Evolutionary conservation across 2,888 invertebrate genomes (phyloP), one percentile per base, ranked within the genome.

Genomic region (Andrena dorsata): DNA sequence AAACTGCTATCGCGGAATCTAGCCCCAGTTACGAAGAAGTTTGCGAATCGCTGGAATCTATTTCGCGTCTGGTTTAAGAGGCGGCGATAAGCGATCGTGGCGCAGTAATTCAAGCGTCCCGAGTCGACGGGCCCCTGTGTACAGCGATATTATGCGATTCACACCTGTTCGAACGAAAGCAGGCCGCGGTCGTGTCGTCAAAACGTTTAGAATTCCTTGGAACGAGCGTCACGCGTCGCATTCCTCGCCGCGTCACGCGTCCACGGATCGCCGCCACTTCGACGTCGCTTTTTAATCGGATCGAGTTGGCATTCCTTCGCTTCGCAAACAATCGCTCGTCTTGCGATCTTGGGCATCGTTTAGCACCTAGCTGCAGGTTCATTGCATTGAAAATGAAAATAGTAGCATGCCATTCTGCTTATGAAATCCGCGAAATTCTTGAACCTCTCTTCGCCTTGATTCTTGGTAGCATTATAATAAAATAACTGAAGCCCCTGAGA

Each of bases 141-240:
- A 64, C 69, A 61, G 53, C 77, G 78, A 63, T 80, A 70, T 74
- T 68, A 85, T 74, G 75, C 63, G 72, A 74, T 80, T 83, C 72
- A 65, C 72, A 81, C 80, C 81, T 82, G 77, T 74, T 83, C 75
- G 60, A 76, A 78, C 71, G 85, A 80, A 80, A 76, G 76, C 69
- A 56, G 72, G 63, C 82, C 63, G 71, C 72, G 56, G 69, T 26
- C 32, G 60, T 28, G n/a, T 64, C 71, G 78, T 83, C 83, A 82
- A 84, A 86, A 81, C 80, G 87, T 88, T 90, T 89, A 83, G 76
- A 85, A 89, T 90, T 89, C 87, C 82, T 83, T 65, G 72, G 49
- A 79, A 53, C 82, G 81, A 73, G 76, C 84, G 83, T 88, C 80
- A 83, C 64, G 69, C 76, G 65, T 79, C 71, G 60, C 77, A 78